Evolutionary conservation across 2,113 vertebrate genomes (phyloP).

Genomic region (Caranx melampygus): DNA sequence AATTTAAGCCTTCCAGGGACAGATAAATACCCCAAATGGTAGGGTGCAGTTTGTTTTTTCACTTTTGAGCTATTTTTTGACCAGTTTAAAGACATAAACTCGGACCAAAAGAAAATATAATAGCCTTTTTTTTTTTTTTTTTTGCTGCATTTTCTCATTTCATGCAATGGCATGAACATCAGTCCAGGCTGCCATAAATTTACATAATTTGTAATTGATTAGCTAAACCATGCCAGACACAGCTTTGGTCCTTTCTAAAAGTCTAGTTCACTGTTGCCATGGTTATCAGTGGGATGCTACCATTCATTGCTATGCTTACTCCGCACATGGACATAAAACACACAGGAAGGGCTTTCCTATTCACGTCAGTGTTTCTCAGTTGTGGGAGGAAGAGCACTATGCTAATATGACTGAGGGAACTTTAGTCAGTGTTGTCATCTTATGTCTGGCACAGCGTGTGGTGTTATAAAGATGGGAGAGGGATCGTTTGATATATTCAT

Average conservation of each 20-base stretch:
- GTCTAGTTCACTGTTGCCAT: conserved; percentile 64
- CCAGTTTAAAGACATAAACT: no score
- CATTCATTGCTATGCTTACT: background rate
- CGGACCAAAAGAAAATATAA: no score
- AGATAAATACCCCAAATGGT: no score
- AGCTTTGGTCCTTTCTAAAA: conserved; percentile 35
- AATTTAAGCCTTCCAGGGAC: no score
- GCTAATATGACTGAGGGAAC: background rate
- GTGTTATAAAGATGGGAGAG: background rate
- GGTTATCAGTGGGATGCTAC: conserved; percentile 49
- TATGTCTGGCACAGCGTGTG: background rate
- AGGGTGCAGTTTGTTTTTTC: no score
- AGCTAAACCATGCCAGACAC: background rate
- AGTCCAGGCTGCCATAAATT: background rate
- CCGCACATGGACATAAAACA: background rate
- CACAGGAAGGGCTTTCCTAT: background rate
- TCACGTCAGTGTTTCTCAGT: conserved; percentile 21
- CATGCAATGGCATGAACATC: background rate
- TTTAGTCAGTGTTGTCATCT: background rate
- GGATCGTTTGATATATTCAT: background rate
- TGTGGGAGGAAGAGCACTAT: background rate
- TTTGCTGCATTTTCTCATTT: no score
- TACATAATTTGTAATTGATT: background rate
- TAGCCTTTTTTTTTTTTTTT: no score
- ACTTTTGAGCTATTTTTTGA: no score